Evolutionary conservation across 2,888 invertebrate genomes (phyloP), one percentile per base, ranked within the genome.

Genomic region (Mystacides longicornis): DNA sequence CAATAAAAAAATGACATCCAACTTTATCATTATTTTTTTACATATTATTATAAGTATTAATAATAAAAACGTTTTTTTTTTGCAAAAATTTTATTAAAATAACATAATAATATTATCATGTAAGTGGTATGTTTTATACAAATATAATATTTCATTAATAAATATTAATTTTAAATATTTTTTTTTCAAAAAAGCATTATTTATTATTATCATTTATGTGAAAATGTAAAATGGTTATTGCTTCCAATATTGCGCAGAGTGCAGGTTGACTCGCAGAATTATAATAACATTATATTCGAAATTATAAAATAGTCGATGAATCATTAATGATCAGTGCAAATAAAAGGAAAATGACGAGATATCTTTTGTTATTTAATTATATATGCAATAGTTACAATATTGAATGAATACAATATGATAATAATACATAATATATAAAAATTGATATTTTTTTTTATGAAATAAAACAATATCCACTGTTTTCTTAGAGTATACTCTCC

Each of bases 121-220:
- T 37, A 37, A 37, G 37, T 37, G 37, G 37, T 37, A 37, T 37
- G 14, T 37, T 37, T n/a, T 37, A 37, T 37, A 37, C 37, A 37
- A 37, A 37, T 37, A 37, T 14, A 37, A 37, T 37, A n/a, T n/a
- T n/a, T n/a, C n/a, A n/a, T n/a, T n/a, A n/a, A n/a, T n/a, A n/a
- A n/a, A n/a, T n/a, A n/a, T n/a, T n/a, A 37, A 37, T 37, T 7
- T n/a, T 37, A 7, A 37, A 14, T 27, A 27, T 3, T 37, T n/a
- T 37, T 7, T n/a, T 37, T 37, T 14, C 37, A 14, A 37, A 27
- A 37, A 37, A 37, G 37, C 37, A 37, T 37, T 37, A 37, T 27
- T 27, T 27, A 27, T 27, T 27, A 27, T 27, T 27, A 27, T 27
- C 11, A 27, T 37, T 37, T 37, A 37, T 37, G 37, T 37, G 37